Percentiles rank a stretch among this genome's conserved stretches.
Conservation (phyloP, 2,888 invertebrate species). For the Phoenoteleia sp. region DNA sequence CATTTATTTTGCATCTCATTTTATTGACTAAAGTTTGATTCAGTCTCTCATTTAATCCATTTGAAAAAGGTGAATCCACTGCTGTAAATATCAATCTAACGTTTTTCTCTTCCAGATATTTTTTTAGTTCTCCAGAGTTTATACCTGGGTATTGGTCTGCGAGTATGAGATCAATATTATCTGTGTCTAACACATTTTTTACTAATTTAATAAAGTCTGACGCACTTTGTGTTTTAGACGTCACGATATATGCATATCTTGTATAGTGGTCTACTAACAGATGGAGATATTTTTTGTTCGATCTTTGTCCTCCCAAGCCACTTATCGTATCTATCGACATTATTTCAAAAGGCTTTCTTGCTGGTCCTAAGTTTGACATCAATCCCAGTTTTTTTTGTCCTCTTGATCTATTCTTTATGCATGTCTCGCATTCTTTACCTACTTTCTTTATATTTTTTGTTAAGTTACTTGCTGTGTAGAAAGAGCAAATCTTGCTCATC, state of each 20-base stretch:
- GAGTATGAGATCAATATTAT: background rate
- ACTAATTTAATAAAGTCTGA: constrained; percentile 22
- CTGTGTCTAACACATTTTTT: background rate
- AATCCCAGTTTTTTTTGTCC: constrained; percentile 63
- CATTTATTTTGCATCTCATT: constrained; percentile 65
- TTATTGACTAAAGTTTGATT: constrained; percentile 50
- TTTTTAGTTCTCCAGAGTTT: constrained; percentile 10
- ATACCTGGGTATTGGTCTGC: constrained; percentile 22
- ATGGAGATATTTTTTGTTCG: constrained; percentile 32
- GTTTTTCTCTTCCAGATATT: constrained; percentile 4
- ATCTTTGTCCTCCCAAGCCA: constrained; percentile 58
- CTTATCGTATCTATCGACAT: constrained; percentile 74
- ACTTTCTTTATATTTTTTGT: no score
- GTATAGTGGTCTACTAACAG: constrained; percentile 18
- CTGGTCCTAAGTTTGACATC: constrained; percentile 72
- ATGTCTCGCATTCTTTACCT: no score
- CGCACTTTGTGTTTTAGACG: constrained; percentile 7
- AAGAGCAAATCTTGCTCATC: background rate
- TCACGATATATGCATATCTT: constrained; percentile 11
- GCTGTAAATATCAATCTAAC: constrained; percentile 1
- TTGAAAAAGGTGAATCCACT: background rate
- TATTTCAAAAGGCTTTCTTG: constrained; percentile 65
- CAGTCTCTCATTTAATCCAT: background rate
- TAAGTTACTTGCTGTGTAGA: no score
- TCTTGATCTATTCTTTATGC: constrained; percentile 71